Conservation (phyloP, 2,113 vertebrate species). For the Microcebus griseorufus region DNA sequence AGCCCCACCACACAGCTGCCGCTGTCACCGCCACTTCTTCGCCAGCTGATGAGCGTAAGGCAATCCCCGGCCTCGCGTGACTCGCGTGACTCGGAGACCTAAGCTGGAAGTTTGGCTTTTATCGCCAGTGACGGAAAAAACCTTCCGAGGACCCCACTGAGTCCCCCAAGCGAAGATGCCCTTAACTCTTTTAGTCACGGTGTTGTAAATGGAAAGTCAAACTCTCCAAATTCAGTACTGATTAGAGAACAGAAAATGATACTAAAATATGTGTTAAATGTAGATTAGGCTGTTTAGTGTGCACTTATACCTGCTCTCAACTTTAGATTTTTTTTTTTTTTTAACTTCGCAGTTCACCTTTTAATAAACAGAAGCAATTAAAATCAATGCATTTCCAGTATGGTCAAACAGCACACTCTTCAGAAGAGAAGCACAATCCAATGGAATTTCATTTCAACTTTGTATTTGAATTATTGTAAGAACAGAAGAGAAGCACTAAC, state of each 20-base stretch:
- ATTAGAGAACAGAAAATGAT: constrained; percentile 12
- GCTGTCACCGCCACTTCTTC: not conserved
- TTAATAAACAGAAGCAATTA: constrained; percentile 84
- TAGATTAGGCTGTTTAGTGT: constrained; percentile 55
- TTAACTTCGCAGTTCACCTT: constrained; percentile 84
- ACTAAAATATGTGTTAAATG: constrained; percentile 29
- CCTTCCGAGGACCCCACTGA: not conserved
- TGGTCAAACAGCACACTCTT: constrained; percentile 69
- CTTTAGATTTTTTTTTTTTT: constrained; percentile 51
- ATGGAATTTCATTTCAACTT: constrained; percentile 66
- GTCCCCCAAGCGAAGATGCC: not conserved
- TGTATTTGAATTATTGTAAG: constrained; percentile 68
- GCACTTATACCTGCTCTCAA: constrained; percentile 13
- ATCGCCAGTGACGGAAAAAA: not conserved
- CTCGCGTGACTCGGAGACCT: not conserved
- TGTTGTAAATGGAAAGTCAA: not conserved
- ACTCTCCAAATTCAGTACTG: constrained; percentile 8
- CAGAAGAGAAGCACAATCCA: constrained; percentile 64
- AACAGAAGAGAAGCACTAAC: constrained; percentile 74
- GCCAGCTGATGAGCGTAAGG: not conserved
- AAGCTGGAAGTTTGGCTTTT: constrained; percentile 7
- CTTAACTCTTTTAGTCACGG: not conserved
- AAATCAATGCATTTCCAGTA: constrained; percentile 80
- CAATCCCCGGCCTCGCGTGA: not conserved
- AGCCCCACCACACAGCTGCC: not conserved